These are phyloP conservation scores for Opisthograptis luteolata DNA, from an alignment of 2,888 invertebrate species.

Conservation along the genomic window DNA sequence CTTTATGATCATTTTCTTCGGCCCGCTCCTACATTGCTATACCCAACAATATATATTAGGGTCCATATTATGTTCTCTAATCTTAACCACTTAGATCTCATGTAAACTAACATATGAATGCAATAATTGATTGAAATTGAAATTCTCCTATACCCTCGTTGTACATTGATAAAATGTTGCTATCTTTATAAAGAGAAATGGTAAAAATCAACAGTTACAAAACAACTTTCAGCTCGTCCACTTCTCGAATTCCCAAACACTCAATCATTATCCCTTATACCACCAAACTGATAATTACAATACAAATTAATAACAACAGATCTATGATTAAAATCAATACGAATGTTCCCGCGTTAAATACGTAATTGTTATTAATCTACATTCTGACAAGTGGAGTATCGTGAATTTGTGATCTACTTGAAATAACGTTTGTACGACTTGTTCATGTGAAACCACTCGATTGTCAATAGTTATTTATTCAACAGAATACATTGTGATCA, in stretches of 20 bases:
- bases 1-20: too few relatives aligned
- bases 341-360: slow-evolving; percentile 66
- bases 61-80: too few relatives aligned
- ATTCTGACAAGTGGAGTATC: slow-evolving; percentile 60
- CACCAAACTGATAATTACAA: slow-evolving; percentile 17
- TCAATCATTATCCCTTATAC: slow-evolving; percentile 17
- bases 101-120: too few relatives aligned
- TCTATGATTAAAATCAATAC: slow-evolving; percentile 64
- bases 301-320: slow-evolving; percentile 56
- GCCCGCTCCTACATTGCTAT: too few relatives aligned
- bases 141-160: too few relatives aligned
- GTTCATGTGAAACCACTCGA: slow-evolving; percentile 18
- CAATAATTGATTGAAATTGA: too few relatives aligned
- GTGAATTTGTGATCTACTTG: slow-evolving; percentile 35
- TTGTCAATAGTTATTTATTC: too few relatives aligned
- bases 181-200: too few relatives aligned
- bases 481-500: not conserved
- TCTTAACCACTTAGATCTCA: too few relatives aligned
- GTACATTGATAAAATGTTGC: too few relatives aligned
- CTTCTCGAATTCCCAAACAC: slow-evolving; percentile 6
- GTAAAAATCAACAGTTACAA: not conserved
- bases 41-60: too few relatives aligned
- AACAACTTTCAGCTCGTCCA: not conserved
- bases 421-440: slow-evolving; percentile 19
- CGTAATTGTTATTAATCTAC: slow-evolving; percentile 67